These are phyloP conservation scores for Ornithoptera priamus DNA, from an alignment of 2,888 invertebrate species.

Conservation along the genomic window DNA sequence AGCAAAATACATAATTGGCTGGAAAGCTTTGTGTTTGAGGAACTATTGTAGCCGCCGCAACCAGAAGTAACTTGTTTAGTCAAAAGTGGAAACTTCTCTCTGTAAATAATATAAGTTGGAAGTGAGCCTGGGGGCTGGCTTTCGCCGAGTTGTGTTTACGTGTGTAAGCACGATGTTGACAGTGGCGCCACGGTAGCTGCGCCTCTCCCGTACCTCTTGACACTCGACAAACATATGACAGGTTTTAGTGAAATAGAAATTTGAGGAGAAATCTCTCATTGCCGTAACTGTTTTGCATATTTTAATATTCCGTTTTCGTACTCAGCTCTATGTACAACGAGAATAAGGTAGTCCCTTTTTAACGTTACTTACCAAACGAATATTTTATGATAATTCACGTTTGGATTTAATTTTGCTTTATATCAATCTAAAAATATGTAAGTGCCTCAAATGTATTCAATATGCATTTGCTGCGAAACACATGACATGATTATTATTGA, in stretches of 20 bases:
- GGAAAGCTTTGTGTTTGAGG: constrained; percentile 32
- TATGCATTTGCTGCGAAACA: not conserved
- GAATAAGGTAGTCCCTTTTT: constrained; percentile 2
- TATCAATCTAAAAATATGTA: not conserved
- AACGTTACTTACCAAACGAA: not conserved
- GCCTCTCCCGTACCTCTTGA: constrained; percentile 34
- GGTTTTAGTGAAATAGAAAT: constrained; percentile 61
- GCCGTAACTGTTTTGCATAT: constrained; percentile 43
- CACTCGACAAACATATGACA: constrained; percentile 47
- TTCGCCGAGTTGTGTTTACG: constrained; percentile 59
- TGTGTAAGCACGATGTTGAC: constrained; percentile 50
- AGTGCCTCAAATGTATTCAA: not conserved
- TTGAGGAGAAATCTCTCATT: constrained; percentile 49
- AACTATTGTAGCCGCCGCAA: constrained; percentile 40
- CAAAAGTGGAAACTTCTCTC: constrained; percentile 50
- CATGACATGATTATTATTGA: not conserved
- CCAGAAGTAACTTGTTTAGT: constrained; percentile 56
- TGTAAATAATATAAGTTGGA: constrained; percentile 60
- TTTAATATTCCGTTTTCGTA: constrained; percentile 39
- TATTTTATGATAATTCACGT: not conserved
- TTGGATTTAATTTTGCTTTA: not conserved
- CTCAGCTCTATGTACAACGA: constrained; percentile 4
- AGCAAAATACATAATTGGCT: constrained; percentile 25
- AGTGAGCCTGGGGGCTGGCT: constrained; percentile 48
- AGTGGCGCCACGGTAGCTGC: constrained; percentile 38